Percentiles rank a stretch among this genome's conserved stretches.
Evolutionary conservation across 1,140 invertebrate species (phyloP).

Genomic region (Drosophila pallidifrons): DNA sequence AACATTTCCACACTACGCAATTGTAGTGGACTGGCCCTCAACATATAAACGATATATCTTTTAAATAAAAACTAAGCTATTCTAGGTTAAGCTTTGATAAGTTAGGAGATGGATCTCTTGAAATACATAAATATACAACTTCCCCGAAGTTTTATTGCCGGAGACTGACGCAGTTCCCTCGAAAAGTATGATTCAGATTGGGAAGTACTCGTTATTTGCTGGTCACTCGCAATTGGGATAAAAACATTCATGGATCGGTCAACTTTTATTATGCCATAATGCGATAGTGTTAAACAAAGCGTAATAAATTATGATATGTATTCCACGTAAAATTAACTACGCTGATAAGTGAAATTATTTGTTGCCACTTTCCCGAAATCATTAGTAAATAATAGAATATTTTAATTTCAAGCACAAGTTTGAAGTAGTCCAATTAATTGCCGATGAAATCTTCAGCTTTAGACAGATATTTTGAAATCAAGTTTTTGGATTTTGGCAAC

Average conservation of each 20-base stretch:
- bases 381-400: slow-evolving; percentile 13
- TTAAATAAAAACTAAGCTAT: slow-evolving; percentile 16
- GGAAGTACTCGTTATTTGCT: background rate
- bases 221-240: background rate
- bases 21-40: slow-evolving; percentile 26
- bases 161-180: background rate
- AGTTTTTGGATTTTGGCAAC: background rate
- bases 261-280: background rate
- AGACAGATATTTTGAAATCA: slow-evolving; percentile 22
- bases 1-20: slow-evolving; percentile 18
- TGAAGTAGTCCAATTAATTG: background rate
- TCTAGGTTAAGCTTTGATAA: background rate
- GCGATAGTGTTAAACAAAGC: slow-evolving; percentile 15
- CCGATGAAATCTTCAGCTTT: slow-evolving; percentile 1
- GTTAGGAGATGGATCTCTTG: background rate
- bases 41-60: slow-evolving; percentile 40
- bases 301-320: slow-evolving; percentile 8
- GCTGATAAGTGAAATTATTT: slow-evolving; percentile 5
- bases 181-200: background rate
- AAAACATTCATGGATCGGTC: background rate
- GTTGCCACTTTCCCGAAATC: background rate
- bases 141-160: background rate
- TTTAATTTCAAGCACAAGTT: background rate
- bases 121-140: background rate
- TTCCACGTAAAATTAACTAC: background rate